Evolutionary conservation across 2,113 vertebrate genomes (phyloP).

Genomic region (Nettapus auritus): DNA sequence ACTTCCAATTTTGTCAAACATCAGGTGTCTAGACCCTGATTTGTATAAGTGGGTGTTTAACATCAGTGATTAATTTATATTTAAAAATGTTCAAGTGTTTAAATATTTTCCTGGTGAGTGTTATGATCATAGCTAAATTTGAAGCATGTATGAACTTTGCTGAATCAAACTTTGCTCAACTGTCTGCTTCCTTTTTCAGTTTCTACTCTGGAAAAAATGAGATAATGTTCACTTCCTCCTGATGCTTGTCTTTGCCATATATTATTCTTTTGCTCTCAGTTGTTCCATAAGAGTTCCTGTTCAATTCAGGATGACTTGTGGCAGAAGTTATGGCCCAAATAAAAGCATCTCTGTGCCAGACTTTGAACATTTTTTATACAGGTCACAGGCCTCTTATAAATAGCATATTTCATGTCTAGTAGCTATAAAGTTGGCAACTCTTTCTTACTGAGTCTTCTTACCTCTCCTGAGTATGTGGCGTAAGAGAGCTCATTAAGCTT

Average conservation of each 20-base stretch:
- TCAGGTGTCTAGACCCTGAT: neutral
- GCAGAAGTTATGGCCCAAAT: neutral
- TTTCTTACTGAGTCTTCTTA: neutral
- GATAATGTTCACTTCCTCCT: neutral
- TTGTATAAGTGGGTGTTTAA: neutral
- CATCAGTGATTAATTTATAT: neutral
- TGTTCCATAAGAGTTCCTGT: neutral
- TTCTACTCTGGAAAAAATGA: neutral
- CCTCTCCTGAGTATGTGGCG: neutral
- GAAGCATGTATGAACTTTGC: neutral
- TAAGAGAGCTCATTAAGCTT: slow-evolving; percentile 10
- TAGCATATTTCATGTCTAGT: neutral
- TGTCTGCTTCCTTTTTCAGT: neutral
- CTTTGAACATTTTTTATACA: neutral
- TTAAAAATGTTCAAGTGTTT: neutral
- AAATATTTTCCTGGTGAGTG: neutral
- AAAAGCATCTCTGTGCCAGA: neutral
- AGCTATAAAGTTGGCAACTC: neutral
- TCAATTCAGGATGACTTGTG: neutral
- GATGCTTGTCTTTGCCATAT: neutral
- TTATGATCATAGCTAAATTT: neutral
- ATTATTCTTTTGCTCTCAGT: neutral
- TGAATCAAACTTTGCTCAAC: neutral
- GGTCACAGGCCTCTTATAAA: neutral
- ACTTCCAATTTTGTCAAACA: neutral